These are phyloP conservation scores for Augiades crinisus DNA, from an alignment of 2,888 invertebrate species.

Conservation along the genomic window DNA sequence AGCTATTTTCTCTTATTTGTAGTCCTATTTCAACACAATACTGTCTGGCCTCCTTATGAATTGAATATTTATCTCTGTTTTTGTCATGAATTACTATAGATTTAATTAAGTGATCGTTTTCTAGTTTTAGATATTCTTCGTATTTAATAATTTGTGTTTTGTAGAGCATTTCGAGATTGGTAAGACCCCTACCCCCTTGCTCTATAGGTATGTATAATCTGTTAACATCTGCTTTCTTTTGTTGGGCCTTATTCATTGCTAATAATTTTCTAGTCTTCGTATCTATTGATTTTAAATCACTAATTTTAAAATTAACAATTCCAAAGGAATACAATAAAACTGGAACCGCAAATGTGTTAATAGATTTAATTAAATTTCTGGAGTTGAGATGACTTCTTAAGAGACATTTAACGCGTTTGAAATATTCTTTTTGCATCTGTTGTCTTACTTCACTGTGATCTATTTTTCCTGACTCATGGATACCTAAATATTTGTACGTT, in stretches of 20 bases:
- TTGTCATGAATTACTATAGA: neutral
- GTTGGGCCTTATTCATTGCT: constrained; percentile 23
- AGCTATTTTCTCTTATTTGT: neutral
- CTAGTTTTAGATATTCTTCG: too few species aligned
- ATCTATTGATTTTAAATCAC: constrained; percentile 22
- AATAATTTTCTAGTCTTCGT: constrained; percentile 24
- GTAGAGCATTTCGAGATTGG: too few species aligned
- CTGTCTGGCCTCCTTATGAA: neutral
- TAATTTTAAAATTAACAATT: constrained; percentile 11
- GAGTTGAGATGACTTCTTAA: constrained; percentile 11
- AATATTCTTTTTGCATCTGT: constrained; percentile 25
- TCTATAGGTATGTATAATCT: constrained; percentile 20
- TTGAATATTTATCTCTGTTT: constrained; percentile 4
- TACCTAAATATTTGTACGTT: constrained; percentile 32
- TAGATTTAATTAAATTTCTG: constrained; percentile 12
- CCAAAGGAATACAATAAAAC: too few species aligned
- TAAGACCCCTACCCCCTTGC: too few species aligned
- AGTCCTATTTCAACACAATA: neutral
- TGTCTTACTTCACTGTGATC: constrained; percentile 25
- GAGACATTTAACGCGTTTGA: constrained; percentile 15
- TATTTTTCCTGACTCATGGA: constrained; percentile 26
- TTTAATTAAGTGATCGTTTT: too few species aligned
- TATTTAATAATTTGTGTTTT: too few species aligned
- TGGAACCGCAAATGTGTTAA: neutral
- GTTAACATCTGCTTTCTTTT: constrained; percentile 26